Base-by-base conservation (phyloP, 2,113 vertebrate genomes). In the Apodemus sylvaticus region DNA sequence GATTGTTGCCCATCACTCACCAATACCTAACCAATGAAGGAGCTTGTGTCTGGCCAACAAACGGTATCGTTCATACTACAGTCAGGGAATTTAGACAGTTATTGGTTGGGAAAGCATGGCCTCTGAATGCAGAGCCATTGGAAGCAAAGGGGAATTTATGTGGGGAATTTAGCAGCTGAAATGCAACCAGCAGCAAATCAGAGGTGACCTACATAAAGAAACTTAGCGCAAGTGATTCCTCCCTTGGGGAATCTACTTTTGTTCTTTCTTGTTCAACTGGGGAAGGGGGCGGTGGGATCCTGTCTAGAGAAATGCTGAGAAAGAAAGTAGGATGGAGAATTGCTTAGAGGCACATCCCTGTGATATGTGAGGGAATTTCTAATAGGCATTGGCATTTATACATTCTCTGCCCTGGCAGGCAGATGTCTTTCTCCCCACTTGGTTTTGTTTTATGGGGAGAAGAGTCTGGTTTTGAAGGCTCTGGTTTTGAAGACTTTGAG, bases 171-270 rank as follows among this genome's bases (percentile, higher is more conserved):
- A 82, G 77, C 86, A 93, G 94, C 12, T 10, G 91, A 98, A 77
- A 88, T 93, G 96, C 96, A 97, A 95, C 97, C 97, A 93, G 89
- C 96, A 97, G 93, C 95, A 95, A 95, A 93, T 97, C 19, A 5
- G 97, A 98, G 96, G 90, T 97, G 97, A 98, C 98, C 98, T 98
- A 95, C 83, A 97, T 97, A 96, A 96, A 78, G 87, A 96, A 97
- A 97, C 97, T 92, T 94, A 95, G 93, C 77, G 90, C 26, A 3
- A 97, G 60, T 97, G 97, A 97, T 95, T 73, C 78, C 89, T 97
- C 98, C 97, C 95, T 97, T 39, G 2, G 94, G 98, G 97, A 98
- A 98, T 90, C 94, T 94, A 95, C 96, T 96, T 95, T 95, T 92
- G 68, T 66, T 29, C 93, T 97, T 93, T 97, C 97, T 97, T 96